Conservation (phyloP, 2,113 vertebrate genomes). For the Sitta europaea region DNA sequence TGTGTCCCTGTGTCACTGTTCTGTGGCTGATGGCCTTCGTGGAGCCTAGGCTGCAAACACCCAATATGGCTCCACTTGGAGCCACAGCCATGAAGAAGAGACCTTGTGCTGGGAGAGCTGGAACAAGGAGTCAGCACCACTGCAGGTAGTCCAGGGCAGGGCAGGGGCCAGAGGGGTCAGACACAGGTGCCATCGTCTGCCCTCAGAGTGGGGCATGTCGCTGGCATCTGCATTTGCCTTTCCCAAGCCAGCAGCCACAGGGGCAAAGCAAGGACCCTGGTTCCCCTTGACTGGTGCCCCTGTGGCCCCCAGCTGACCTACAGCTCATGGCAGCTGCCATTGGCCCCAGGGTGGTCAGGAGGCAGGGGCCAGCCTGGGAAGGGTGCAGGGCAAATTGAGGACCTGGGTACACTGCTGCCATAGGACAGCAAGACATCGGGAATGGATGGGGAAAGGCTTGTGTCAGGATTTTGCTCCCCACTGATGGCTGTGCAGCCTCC, state of each 20-base stretch:
- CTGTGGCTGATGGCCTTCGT: not conserved
- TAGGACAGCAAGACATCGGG: fast-evolving
- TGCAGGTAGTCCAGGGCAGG: not conserved
- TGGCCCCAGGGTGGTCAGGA: not conserved
- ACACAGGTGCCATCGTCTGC: not conserved
- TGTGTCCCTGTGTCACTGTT: not conserved
- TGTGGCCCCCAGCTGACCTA: not conserved
- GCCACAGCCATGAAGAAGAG: fast-evolving
- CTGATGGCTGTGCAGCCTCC: not conserved
- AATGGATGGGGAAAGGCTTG: not conserved
- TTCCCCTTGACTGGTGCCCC: fast-evolving
- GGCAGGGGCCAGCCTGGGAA: not conserved
- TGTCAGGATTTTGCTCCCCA: not conserved
- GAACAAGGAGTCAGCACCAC: not conserved
- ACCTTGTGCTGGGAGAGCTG: fast-evolving
- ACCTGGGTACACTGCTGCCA: not conserved
- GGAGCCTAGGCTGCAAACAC: not conserved
- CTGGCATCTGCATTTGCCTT: fast-evolving
- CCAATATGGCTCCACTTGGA: fast-evolving
- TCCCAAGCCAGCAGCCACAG: not conserved
- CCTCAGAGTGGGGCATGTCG: fast-evolving
- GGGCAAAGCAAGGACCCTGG: not conserved
- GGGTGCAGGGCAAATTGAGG: fast-evolving
- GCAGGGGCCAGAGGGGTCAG: not conserved
- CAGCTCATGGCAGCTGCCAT: fast-evolving